Evolutionary conservation across 2,888 invertebrate species (phyloP), one percentile per base, ranked within the genome.

Genomic region (Pseudococcus viburni): DNA sequence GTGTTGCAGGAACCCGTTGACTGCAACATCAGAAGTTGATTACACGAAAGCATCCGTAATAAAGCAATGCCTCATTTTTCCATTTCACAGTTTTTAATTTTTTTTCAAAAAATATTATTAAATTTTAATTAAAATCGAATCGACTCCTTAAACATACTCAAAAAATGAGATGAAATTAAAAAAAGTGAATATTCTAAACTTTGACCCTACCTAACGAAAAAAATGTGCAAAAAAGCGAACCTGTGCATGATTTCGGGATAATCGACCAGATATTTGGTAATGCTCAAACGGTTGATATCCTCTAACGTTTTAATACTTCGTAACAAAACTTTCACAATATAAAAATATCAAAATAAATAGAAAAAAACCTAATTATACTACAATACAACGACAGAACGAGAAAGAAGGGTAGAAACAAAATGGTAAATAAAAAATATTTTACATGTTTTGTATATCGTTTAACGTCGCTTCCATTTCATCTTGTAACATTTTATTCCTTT

Each of bases 361-460:
- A 39, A 9, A 48, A 73, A 73, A 42, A 11, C 26, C n/a, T 86
- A 22, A 11, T 19, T 15, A 85, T 48, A 85, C 15, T 33, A 59
- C 17, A 55, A 85, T 85, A 51, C 51, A 90, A 87, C 90, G 89
- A 90, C 68, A 89, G 88, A 89, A 64, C 86, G 68, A 88, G 90
- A 90, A 90, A 91, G 90, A 90, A 89, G 90, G 85, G 89, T 90
- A 90, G 90, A 90, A 90, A 91, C 85, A 86, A 86, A 64, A 17
- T 12, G 55, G 85, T 85, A 89, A 15, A 73, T 88, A 86, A 55
- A 84, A 89, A 90, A 88, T 89, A 89, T 92, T 94, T 95, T 96
- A 98, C 97, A 98, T 98, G 94, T 98, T 97, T 94, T 98, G 98
- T 94, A 99, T 97, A 94, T 99, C 99, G 95, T 97, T 97, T 94